A percentile compares a stretch with the other conserved stretches of the same genome.
phyloP scores from a whole-genome alignment of 2,797 vertebrate species.

The Lophius americanus region DNA sequence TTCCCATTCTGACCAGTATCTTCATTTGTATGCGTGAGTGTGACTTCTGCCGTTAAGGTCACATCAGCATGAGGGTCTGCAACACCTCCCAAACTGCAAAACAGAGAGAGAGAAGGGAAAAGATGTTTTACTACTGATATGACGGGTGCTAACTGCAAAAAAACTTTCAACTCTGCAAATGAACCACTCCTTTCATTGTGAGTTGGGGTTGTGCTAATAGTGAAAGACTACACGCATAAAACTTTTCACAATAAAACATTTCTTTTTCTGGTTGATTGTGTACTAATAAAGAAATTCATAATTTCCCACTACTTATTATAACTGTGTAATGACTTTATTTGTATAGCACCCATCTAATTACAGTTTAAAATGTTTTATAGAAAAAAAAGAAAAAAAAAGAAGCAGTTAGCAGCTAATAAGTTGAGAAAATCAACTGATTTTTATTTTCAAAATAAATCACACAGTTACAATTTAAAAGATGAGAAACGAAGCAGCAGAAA shows the following conservation, averaged over 20 bases:
- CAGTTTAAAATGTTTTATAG: too few relatives aligned
- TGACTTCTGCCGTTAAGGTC: conserved; percentile 8
- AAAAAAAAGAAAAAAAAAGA: too few relatives aligned
- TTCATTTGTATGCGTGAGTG: neutral
- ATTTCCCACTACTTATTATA: too few relatives aligned
- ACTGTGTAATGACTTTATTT: too few relatives aligned
- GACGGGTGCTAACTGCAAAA: conserved; percentile 42
- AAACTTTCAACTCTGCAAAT: conserved; percentile 30
- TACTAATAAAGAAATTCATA: too few relatives aligned
- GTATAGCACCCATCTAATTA: too few relatives aligned
- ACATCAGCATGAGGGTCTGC: conserved; percentile 35
- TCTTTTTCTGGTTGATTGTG: neutral
- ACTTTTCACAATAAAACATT: neutral
- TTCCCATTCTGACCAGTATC: conserved; percentile 36
- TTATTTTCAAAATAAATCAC: too few relatives aligned
- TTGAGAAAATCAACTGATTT: too few relatives aligned
- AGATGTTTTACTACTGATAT: conserved; percentile 34
- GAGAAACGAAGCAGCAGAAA: too few relatives aligned
- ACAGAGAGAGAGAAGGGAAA: conserved; percentile 21
- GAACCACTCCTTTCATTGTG: conserved; percentile 42
- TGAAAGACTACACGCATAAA: neutral
- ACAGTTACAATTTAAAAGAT: too few relatives aligned
- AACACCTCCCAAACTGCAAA: conserved; percentile 44
- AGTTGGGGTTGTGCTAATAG: neutral
- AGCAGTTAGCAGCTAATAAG: too few relatives aligned